Evolutionary conservation across 1,140 invertebrate genomes (phyloP), one percentile per base, ranked within the genome.

Genomic region (Monochamus saltuarius): DNA sequence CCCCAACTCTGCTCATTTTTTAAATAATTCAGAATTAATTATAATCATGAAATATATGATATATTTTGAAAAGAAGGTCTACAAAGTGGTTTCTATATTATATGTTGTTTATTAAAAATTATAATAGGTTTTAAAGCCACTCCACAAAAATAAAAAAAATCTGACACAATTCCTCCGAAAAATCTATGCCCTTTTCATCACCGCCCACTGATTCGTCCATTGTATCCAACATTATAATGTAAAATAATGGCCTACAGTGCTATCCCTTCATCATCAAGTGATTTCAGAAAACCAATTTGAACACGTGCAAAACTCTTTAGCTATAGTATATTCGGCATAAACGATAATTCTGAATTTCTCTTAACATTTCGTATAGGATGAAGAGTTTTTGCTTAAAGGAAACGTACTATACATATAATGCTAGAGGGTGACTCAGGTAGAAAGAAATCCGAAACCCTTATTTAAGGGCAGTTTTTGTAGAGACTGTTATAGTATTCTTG

Each of bases 371-470:
- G n/a, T 13, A 8, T 22, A 4, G 43, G 50, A 13, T 46, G 11
- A 29, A 6, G 6, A 6, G 22, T 29, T 3, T 29, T 38, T 36
- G 37, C 4, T 40, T n/a, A 40, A 9, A 51, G n/a, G 54, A 17
- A 38, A 46, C 42, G 14, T 10, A 61, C 59, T 61, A n/a, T 61
- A 61, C 17, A 43, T 14, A 17, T n/a, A n/a, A n/a, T 37, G n/a
- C 11, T 56, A 49, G 59, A 38, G 47, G 19, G 45, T 62, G 51
- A 58, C 35, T 60, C 66, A 68, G 66, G 66, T 68, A 68, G 61
- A 61, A 50, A 59, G 63, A 61, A 56, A 66, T 62, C 47, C 50
- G 56, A 66, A 66, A 66, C 66, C 61, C 46, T 66, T 68, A 68
- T 65, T 68, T 68, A 61, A 47, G 58, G 64, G 61, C 51, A 52